Base-by-base conservation (phyloP, 2,113 vertebrate species). In the Tapirus terrestris region DNA sequence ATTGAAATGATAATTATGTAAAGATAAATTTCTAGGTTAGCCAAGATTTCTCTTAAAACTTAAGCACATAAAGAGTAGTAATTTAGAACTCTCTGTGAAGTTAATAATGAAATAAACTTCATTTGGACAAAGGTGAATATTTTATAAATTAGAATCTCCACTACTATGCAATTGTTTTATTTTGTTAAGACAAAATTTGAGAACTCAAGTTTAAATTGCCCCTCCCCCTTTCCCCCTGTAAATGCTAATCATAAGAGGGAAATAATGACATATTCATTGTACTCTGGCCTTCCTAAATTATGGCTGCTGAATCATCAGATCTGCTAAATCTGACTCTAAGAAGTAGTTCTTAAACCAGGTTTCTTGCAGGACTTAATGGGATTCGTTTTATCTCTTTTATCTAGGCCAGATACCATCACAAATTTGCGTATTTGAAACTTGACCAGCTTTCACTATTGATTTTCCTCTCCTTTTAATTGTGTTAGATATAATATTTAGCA, bases 1-100 rank as follows among this genome's bases (percentile, higher is more conserved):
- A 89, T 68, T 96, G 33, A 91, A 96, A 91, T 33, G 18, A 56
- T 95, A 91, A 94, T 84, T 80, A 73, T 31, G 20, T 65, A 91
- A 72, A 61, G 68, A 75, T 88, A 72, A 73, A 83, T 95, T 96
- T 91, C 25, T 95, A 56, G 56, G 56, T 86, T 95, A 89, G 56
- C 43, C 31, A 77, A 60, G 43, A 89, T 76, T 91, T 90, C 91
- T 92, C 45, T 91, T 73, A 76, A 97, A 86, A 83, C 58, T 72
- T 97, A 89, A 93, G 25, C 43, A 29, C 36, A 43, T 63, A 60
- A 95, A 75, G 43, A 93, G 25, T 96, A 81, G 43, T 68, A 39
- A 92, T 45, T 70, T 96, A 84, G 79, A 89, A 84, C 27, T 86
- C 11, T 36, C 77, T 7, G 1, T 72, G 48, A 77, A 72, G 33